phyloP scores from a whole-genome alignment of 2,797 vertebrate genomes.

The Coregonus suidteri region DNA sequence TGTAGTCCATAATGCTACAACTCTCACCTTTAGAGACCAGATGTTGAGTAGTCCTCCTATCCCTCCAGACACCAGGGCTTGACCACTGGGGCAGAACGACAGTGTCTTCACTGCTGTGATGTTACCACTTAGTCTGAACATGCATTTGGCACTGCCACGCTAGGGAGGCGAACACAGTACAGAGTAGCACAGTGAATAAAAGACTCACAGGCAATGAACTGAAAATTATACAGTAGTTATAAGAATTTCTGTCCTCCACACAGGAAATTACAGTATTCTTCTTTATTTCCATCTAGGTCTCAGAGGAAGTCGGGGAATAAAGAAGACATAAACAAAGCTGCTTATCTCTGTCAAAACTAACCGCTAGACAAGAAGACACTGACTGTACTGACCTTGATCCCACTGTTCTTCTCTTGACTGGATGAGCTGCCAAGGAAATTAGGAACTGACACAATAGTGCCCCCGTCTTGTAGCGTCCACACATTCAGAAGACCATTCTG shows the following conservation, averaged over 20 bases:
- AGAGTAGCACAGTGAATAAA: neutral
- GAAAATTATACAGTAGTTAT: neutral
- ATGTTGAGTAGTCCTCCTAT: slow-evolving; percentile 82
- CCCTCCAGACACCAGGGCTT: slow-evolving; percentile 78
- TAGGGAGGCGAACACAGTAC: slow-evolving; percentile 27
- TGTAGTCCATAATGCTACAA: neutral
- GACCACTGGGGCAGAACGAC: slow-evolving; percentile 77
- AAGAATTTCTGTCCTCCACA: neutral
- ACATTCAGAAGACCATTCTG: slow-evolving; percentile 81
- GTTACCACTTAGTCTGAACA: slow-evolving; percentile 78
- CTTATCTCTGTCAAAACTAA: neutral
- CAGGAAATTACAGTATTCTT: too few relatives aligned
- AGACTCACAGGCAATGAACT: neutral
- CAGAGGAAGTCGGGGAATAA: too few relatives aligned
- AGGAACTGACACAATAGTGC: slow-evolving; percentile 67
- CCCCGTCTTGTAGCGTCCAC: slow-evolving; percentile 81
- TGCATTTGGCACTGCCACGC: slow-evolving; percentile 72
- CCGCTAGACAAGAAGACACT: neutral
- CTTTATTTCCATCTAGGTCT: too few relatives aligned
- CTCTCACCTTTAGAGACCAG: slow-evolving; percentile 80
- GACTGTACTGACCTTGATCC: slow-evolving; percentile 66
- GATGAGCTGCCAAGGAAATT: slow-evolving; percentile 62
- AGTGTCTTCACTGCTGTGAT: slow-evolving; percentile 80
- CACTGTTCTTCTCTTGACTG: slow-evolving; percentile 63
- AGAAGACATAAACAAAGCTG: neutral